These are phyloP conservation scores for Ormia ochracea DNA, from an alignment of 2,888 invertebrate species.

Conservation along the genomic window DNA sequence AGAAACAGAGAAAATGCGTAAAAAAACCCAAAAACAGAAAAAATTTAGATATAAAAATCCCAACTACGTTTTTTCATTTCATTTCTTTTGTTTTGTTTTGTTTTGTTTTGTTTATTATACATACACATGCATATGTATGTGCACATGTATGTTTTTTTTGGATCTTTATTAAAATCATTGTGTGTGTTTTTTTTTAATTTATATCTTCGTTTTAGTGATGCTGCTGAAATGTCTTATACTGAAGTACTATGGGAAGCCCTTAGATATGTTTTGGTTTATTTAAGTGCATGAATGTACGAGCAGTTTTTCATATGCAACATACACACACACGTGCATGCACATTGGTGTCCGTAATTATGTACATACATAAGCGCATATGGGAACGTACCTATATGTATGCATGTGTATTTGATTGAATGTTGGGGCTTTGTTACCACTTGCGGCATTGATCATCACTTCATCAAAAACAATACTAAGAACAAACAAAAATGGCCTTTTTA, in stretches of 20 bases:
- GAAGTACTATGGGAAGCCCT: too few relatives aligned
- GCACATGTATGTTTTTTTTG: too few relatives aligned
- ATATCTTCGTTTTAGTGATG: too few relatives aligned
- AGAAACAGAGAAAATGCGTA: neutral
- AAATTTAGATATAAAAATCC: slow-evolving; percentile 22
- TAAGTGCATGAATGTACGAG: too few relatives aligned
- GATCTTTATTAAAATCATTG: too few relatives aligned
- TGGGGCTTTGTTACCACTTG: slow-evolving; percentile 37
- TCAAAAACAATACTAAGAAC: neutral
- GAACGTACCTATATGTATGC: neutral
- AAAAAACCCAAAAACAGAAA: slow-evolving; percentile 8
- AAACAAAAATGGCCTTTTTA: slow-evolving; percentile 36
- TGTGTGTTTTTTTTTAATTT: too few relatives aligned
- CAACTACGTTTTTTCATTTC: slow-evolving; percentile 26
- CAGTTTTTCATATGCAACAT: too few relatives aligned
- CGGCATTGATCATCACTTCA: slow-evolving; percentile 36
- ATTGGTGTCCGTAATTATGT: too few relatives aligned
- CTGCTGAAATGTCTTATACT: too few relatives aligned
- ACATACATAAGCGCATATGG: neutral
- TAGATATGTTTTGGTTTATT: too few relatives aligned
- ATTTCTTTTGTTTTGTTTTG: slow-evolving; percentile 3
- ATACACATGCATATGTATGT: too few relatives aligned
- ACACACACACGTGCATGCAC: too few relatives aligned
- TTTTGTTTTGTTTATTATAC: slow-evolving; percentile 1
- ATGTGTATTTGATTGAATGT: neutral